Conservation (phyloP, 2,888 invertebrate species). For the Encarsia formosa region DNA sequence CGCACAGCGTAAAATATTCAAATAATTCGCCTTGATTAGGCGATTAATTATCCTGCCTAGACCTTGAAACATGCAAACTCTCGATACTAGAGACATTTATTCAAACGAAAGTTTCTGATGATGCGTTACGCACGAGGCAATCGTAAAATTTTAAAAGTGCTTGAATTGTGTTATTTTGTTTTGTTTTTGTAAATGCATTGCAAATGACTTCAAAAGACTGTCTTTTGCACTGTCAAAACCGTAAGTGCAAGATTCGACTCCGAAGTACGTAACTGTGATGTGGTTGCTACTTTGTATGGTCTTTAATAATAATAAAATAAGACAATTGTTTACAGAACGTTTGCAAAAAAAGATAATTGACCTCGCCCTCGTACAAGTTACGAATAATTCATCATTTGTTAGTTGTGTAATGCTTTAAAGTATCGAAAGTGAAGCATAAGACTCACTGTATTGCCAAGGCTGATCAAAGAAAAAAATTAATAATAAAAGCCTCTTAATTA, state of each 20-base stretch:
- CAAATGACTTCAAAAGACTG: constrained; percentile 26
- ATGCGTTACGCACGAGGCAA: constrained; percentile 17
- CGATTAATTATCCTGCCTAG: constrained; percentile 26
- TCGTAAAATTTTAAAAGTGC: constrained; percentile 18
- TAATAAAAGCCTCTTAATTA: constrained; percentile 29
- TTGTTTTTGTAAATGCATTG: constrained; percentile 17
- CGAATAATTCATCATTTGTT: constrained; percentile 30
- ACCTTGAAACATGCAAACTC: constrained; percentile 21
- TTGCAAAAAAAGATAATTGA: constrained; percentile 32
- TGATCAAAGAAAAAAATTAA: constrained; percentile 23
- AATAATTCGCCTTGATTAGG: constrained; percentile 11
- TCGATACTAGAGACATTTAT: constrained; percentile 24
- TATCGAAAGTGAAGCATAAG: constrained; percentile 36
- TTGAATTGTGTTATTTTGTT: constrained; percentile 23
- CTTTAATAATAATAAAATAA: constrained; percentile 27
- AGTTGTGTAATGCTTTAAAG: constrained; percentile 33
- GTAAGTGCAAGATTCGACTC: constrained; percentile 21
- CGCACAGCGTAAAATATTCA: constrained; percentile 13
- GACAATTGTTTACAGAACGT: constrained; percentile 35
- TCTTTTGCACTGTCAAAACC: constrained; percentile 24
- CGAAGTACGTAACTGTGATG: constrained; percentile 21
- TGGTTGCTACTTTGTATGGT: constrained; percentile 26
- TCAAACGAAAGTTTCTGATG: constrained; percentile 20
- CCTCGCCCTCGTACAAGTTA: constrained; percentile 33
- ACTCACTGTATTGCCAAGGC: constrained; percentile 28